Base-by-base conservation (phyloP, 1,140 invertebrate species). In the Drosophila aff. region DNA sequence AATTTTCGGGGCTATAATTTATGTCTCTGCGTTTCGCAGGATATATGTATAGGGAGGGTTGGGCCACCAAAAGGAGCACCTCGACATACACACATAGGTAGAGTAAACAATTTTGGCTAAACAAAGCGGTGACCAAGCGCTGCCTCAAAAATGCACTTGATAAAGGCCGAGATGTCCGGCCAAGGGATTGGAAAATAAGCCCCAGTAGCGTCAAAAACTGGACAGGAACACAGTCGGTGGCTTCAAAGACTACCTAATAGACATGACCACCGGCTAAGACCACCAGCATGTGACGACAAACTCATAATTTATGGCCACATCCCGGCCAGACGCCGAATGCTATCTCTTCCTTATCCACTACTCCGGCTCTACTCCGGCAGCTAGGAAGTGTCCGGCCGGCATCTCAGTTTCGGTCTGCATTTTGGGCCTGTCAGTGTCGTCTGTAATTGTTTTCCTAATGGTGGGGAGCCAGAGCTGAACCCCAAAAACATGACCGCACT, bases 361-460 rank as follows among this genome's bases (percentile, higher is more conserved):
- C 53, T 44, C 18, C 28, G 28, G 2, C 62, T n/a, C 10, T 31
- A 57, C 47, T 52, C 6, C 52, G n/a, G 21, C 21, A 21, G 23
- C 23, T 40, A 31, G 59, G 50, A 79, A 62, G 61, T 65, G 71
- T 59, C 52, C 49, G 49, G 49, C 16, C 44, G 52, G 52, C 58
- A 60, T 67, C 50, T 66, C 47, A 44, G 61, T 53, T 47, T 49
- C 21, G 47, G 40, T 13, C 68, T 55, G 76, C 46, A 49, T 61
- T 66, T 67, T 50, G 78, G 41, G 59, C 44, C 59, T 77, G 81
- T 77, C 77, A 83, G 81, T 84, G 81, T 80, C 67, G 82, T 77
- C 81, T 77, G 82, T 84, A 84, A 84, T 84, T 84, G 81, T 84
- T 84, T 84, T 84, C 81, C 81, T 84, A 84, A 84, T 84, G 81